Evolutionary conservation across 92 coral and sea anemone genomes (phyloP).

Genomic region (Palythoa heliodiscus): DNA sequence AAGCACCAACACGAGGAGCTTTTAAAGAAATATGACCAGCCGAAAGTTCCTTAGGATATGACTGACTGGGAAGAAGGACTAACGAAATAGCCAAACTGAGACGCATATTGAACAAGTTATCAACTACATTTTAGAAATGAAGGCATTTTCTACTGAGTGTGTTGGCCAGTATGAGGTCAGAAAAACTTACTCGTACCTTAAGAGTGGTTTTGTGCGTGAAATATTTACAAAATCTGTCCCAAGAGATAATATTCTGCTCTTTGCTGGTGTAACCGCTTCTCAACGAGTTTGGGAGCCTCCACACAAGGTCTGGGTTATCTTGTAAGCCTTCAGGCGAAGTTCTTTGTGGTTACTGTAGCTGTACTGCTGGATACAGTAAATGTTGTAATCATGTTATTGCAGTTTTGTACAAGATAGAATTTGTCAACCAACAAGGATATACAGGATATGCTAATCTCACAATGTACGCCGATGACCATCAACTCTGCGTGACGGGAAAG

Average conservation of each 20-base stretch:
- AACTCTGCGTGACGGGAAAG: neutral
- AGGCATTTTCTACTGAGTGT: constrained; percentile 58
- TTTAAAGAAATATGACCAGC: constrained; percentile 33
- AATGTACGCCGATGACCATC: too few relatives aligned
- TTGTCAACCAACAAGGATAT: constrained; percentile 56
- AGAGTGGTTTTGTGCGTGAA: constrained; percentile 67
- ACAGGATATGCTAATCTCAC: constrained; percentile 8
- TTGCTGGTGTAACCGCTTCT: constrained; percentile 37
- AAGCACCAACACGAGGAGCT: constrained; percentile 37
- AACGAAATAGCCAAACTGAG: constrained; percentile 54
- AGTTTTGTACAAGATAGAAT: constrained; percentile 57
- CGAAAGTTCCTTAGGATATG: constrained; percentile 42
- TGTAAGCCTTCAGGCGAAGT: constrained; percentile 55
- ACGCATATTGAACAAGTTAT: constrained; percentile 39
- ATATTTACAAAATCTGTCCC: neutral
- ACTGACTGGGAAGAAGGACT: constrained; percentile 38
- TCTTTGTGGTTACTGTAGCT: constrained; percentile 58
- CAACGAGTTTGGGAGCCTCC: constrained; percentile 48
- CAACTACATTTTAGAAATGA: constrained; percentile 45
- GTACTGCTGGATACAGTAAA: constrained; percentile 57
- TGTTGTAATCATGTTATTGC: constrained; percentile 66
- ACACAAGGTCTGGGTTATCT: constrained; percentile 53
- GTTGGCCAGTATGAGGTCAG: constrained; percentile 54
- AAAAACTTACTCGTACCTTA: constrained; percentile 54
- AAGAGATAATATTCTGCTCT: constrained; percentile 12